Percentiles rank a stretch among this genome's conserved stretches.
Conservation (phyloP, 2,888 invertebrate genomes). For the Dolichomitus sp. region DNA sequence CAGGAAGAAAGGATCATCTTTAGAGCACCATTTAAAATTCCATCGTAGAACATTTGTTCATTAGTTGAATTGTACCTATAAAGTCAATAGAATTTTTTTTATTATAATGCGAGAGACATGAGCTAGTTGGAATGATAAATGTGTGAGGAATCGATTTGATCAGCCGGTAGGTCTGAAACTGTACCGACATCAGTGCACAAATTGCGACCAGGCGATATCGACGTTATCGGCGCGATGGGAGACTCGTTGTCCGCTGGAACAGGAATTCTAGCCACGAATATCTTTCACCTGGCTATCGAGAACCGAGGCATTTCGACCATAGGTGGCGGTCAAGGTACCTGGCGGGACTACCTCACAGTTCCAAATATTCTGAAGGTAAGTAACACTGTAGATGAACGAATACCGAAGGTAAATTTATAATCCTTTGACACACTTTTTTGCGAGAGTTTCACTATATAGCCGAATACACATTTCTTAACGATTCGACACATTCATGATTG, state of each 20-base stretch:
- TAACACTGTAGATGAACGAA: not conserved
- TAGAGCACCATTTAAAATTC: too few species aligned
- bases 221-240: conserved; percentile 88
- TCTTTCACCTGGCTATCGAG: conserved; percentile 84
- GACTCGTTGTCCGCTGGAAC: conserved; percentile 89
- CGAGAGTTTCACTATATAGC: not conserved
- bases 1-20: too few species aligned
- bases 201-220: conserved; percentile 89
- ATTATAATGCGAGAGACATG: not conserved
- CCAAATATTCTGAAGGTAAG: conserved; percentile 91
- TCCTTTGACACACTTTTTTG: not conserved
- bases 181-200: conserved; percentile 88
- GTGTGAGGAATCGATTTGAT: conserved; percentile 18
- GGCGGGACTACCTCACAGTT: conserved; percentile 90
- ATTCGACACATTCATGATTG: too few species aligned
- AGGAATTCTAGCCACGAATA: conserved; percentile 86
- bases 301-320: conserved; percentile 77
- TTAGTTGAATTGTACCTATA: not conserved
- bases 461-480: too few species aligned
- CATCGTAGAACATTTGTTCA: too few species aligned
- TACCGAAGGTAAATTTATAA: not conserved
- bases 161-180: conserved; percentile 75
- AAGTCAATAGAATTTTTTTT: not conserved
- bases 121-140: not conserved
- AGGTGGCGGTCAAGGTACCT: conserved; percentile 90